Evolutionary conservation across 2,888 invertebrate species (phyloP).

Genomic region (Punctoribates punctum): DNA sequence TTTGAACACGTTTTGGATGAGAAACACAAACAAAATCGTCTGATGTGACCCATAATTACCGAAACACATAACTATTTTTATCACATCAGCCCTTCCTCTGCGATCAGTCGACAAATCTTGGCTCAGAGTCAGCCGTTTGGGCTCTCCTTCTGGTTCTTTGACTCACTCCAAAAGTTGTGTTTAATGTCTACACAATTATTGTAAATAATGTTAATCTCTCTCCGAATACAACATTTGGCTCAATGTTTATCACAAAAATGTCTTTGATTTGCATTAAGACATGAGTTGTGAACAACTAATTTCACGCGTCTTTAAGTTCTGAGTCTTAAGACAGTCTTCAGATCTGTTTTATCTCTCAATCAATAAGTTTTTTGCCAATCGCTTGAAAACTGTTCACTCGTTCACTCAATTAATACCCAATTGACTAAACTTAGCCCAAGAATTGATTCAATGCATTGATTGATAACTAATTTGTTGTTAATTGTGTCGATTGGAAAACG

Average conservation of each 20-base stretch:
- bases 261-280: not conserved
- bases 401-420: not conserved
- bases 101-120: not conserved
- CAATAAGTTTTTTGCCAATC: slow-evolving; percentile 14
- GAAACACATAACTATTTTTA: not conserved
- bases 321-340: not conserved
- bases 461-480: not conserved
- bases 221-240: slow-evolving; percentile 5
- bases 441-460: not conserved
- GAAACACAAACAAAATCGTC: not conserved
- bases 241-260: not conserved
- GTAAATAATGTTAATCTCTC: not conserved
- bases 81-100: not conserved
- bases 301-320: slow-evolving; percentile 8
- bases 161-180: not conserved
- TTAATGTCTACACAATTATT: slow-evolving; percentile 8
- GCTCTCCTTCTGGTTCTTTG: slow-evolving; percentile 1
- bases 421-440: not conserved
- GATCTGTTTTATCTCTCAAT: slow-evolving; percentile 12
- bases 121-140: not conserved
- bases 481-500: not conserved
- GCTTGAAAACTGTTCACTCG: not conserved
- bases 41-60: slow-evolving; percentile 1
- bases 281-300: not conserved
- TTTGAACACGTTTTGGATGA: no score